Evolutionary conservation across 2,113 vertebrate species (phyloP), one percentile per base, ranked within the genome.

Genomic region (Pantherophis guttatus): DNA sequence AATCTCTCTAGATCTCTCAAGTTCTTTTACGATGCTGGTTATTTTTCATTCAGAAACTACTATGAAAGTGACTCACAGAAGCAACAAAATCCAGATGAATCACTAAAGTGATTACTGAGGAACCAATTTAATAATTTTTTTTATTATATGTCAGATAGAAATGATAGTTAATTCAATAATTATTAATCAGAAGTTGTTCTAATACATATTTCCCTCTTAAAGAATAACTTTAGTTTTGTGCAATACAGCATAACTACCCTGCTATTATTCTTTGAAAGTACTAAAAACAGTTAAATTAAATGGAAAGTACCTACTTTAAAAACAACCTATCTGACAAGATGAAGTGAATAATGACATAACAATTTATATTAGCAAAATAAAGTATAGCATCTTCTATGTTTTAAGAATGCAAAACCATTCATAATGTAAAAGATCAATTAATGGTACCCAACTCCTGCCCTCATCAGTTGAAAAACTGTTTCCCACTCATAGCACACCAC

Each of bases 21-120:
- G 21, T 23, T 33, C 11, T 17, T 89, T 48, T 62, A 53, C 15
- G 7, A 58, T 81, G 44, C 9, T 86, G 62, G 53, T 92, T 87
- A 75, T 44, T 93, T 94, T 91, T 86, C 87, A 91, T 59, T 90
- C 89, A 89, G 62, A 29, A 89, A 13, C 92, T n/a, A 58, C 94
- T 94, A 95, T 87, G 65, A 95, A 87, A 88, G 65, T 95, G 92
- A 95, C 93, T 96, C 96, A 95, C 9, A 95, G 89, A 93, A 94
- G 94, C 89, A 92, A 90, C 90, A 95, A 87, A 94, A 70, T 93
- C 92, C 48, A 93, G 81, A 94, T 91, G 91, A 94, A 89, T 91
- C 87, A 81, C 65, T 94, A 88, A 90, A 92, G 24, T 93, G 93
- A 93, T 87, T 86, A 94, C 70, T 93, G 70, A 93, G 91, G 90